Evolutionary conservation across 2,797 vertebrate species (phyloP).

Genomic region (Uromys caudimaculatus): DNA sequence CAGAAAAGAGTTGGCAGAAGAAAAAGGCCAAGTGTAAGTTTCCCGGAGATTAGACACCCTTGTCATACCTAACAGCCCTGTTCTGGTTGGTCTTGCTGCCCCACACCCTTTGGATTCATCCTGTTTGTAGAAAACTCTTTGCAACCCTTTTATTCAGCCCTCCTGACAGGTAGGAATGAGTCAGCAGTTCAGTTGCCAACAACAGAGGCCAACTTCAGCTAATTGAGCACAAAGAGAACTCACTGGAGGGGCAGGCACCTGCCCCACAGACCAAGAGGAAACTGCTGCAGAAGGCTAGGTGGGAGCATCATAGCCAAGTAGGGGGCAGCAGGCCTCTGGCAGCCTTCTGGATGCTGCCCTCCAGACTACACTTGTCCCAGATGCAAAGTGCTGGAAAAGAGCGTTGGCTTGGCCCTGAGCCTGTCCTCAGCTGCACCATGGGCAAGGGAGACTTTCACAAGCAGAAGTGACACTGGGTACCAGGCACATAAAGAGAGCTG

Average conservation of each 20-base stretch:
- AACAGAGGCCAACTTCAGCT: neutral
- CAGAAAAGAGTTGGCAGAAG: neutral
- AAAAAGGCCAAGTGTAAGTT: neutral
- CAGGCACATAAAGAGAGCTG: neutral
- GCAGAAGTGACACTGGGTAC: neutral
- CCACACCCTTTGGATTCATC: neutral
- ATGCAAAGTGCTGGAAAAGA: neutral
- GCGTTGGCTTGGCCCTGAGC: rapidly evolving
- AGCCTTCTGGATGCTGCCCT: neutral
- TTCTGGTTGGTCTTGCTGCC: neutral
- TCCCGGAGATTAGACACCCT: neutral
- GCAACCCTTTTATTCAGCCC: neutral
- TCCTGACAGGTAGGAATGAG: conserved; percentile 55
- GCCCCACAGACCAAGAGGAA: neutral
- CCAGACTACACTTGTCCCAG: neutral
- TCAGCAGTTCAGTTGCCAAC: neutral
- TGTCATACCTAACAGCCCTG: neutral
- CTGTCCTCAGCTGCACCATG: neutral
- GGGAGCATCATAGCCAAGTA: neutral
- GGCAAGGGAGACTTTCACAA: neutral
- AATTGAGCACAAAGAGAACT: neutral
- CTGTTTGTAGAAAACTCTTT: neutral
- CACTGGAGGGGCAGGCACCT: rapidly evolving
- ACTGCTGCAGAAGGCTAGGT: neutral
- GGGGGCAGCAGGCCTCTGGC: neutral